phyloP scores from a whole-genome alignment of 2,113 vertebrate genomes.

The Zapus hudsonius region DNA sequence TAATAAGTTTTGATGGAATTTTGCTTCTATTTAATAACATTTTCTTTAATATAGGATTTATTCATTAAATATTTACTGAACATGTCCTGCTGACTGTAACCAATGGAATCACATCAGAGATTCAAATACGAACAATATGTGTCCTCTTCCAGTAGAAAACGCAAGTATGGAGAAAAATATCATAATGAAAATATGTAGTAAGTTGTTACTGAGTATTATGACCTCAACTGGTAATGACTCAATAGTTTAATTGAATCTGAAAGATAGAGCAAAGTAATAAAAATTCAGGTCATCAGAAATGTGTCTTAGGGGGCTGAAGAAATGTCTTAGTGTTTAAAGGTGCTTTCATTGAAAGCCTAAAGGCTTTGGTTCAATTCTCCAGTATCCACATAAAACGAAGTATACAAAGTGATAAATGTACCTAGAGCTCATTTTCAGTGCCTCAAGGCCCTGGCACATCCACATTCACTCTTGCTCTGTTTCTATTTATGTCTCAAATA shows the following conservation, averaged over 20 bases:
- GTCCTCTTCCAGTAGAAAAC: background rate
- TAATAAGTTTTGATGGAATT: background rate
- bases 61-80: background rate
- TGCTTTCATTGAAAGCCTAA: too few relatives aligned
- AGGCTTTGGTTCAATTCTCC: too few relatives aligned
- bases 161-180: background rate
- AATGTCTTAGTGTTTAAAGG: too few relatives aligned
- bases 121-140: background rate
- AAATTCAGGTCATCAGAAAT: background rate
- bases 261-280: background rate
- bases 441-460: too few relatives aligned
- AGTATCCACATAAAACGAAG: too few relatives aligned
- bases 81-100: background rate
- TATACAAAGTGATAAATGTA: too few relatives aligned
- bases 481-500: too few relatives aligned
- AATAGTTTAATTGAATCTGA: background rate
- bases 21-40: background rate
- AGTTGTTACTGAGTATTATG: background rate
- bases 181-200: background rate
- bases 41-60: background rate
- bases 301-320: too few relatives aligned
- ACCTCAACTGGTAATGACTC: background rate
- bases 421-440: too few relatives aligned
- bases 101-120: background rate
- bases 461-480: too few relatives aligned